Evolutionary conservation across 2,888 invertebrate genomes (phyloP).

Genomic region (Piscicola geometra): DNA sequence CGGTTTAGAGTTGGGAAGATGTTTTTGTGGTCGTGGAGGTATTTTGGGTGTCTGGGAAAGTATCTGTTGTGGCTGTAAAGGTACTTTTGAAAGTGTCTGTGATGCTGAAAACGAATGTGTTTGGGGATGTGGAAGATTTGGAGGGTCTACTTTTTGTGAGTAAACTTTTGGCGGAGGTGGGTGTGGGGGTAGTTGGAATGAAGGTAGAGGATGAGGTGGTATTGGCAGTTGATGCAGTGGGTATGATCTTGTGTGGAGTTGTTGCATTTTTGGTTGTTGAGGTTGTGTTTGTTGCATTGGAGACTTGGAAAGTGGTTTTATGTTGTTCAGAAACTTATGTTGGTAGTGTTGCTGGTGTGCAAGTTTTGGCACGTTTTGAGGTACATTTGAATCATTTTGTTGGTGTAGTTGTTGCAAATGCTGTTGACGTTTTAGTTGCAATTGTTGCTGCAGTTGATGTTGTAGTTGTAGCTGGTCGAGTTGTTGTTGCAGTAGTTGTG

Average conservation of each 20-base stretch:
- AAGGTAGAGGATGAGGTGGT: too few species aligned
- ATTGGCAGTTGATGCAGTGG: too few species aligned
- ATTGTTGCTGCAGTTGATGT: neutral
- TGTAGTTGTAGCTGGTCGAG: neutral
- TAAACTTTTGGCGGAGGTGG: neutral
- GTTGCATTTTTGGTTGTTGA: conserved; percentile 2
- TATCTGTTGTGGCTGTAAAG: too few species aligned
- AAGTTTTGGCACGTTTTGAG: neutral
- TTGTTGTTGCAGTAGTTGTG: conserved; percentile 4
- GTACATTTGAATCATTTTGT: neutral
- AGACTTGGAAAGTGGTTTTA: neutral
- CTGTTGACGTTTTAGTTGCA: neutral
- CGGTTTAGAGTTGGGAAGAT: neutral
- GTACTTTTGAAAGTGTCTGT: too few species aligned
- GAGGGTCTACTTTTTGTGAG: neutral
- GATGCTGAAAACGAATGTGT: too few species aligned
- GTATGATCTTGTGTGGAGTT: neutral
- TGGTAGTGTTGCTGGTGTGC: neutral
- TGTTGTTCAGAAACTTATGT: neutral
- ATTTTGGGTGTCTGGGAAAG: too few species aligned
- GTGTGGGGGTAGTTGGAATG: neutral
- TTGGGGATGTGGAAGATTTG: too few species aligned
- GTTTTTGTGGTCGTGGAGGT: neutral
- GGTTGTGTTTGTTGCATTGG: neutral
- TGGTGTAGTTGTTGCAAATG: neutral